Conservation (phyloP, 1,140 invertebrate genomes). For the Prorops nasuta region DNA sequence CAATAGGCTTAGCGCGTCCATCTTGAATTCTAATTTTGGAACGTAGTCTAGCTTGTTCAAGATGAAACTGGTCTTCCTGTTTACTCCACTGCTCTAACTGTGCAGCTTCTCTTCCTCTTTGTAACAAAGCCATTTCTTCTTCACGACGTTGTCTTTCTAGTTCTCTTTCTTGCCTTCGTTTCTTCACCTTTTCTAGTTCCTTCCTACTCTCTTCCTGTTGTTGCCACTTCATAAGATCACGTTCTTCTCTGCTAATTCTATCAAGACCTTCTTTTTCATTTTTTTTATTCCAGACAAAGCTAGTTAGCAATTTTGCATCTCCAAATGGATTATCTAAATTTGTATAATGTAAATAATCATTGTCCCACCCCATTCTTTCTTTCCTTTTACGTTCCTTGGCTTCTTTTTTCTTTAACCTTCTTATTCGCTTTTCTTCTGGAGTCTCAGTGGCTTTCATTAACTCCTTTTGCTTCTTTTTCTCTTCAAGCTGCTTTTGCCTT, state of each 20-base stretch:
- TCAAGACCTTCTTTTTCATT: slow-evolving; percentile 90
- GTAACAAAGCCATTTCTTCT: slow-evolving; percentile 83
- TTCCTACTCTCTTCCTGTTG: slow-evolving; percentile 90
- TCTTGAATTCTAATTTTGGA: slow-evolving; percentile 95
- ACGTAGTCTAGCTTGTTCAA: slow-evolving; percentile 84
- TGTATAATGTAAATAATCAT: slow-evolving; percentile 93
- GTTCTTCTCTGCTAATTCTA: slow-evolving; percentile 75
- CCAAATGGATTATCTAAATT: slow-evolving; percentile 99
- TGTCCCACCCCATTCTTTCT: slow-evolving; percentile 93
- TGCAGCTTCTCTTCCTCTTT: slow-evolving; percentile 90
- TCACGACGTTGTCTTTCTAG: slow-evolving; percentile 85
- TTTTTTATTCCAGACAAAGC: slow-evolving; percentile 97
- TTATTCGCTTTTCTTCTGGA: slow-evolving; percentile 87
- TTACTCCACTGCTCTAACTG: slow-evolving; percentile 93
- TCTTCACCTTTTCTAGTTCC: slow-evolving; percentile 90
- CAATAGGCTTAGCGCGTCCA: slow-evolving; percentile 96
- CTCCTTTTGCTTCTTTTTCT: slow-evolving; percentile 76
- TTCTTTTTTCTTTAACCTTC: slow-evolving; percentile 87
- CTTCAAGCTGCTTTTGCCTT: slow-evolving; percentile 64
- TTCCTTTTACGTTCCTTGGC: slow-evolving; percentile 86
- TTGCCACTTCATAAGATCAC: slow-evolving; percentile 80
- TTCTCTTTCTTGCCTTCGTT: slow-evolving; percentile 85
- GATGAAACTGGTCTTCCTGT: slow-evolving; percentile 92
- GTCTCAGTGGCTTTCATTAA: slow-evolving; percentile 87
- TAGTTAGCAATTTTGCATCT: slow-evolving; percentile 87